Conservation (phyloP, 2,797 vertebrate genomes). For the Amphiprion clarkii region DNA sequence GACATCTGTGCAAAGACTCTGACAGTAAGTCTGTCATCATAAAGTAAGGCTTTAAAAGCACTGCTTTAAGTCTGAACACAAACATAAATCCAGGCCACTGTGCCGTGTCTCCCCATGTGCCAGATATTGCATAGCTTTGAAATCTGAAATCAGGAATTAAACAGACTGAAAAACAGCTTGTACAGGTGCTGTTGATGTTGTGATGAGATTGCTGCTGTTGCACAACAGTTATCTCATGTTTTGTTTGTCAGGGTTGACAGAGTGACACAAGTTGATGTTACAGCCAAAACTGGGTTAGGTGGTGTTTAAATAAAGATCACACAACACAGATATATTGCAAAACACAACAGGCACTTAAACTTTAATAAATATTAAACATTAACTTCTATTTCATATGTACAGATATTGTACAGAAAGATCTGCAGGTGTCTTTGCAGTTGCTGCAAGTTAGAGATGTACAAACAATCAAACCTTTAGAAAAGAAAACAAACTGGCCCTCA, state of each 20-base stretch:
- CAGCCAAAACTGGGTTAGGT: background rate
- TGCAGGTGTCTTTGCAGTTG: constrained; percentile 77
- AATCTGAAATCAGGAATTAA: background rate
- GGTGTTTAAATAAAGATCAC: constrained; percentile 44
- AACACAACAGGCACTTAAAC: constrained; percentile 88
- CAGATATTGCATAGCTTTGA: constrained; percentile 9
- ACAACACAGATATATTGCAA: constrained; percentile 82
- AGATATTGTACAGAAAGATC: constrained; percentile 88
- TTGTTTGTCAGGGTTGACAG: background rate
- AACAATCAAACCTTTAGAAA: constrained; percentile 78
- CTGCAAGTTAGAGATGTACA: constrained; percentile 80
- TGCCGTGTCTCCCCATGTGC: constrained; percentile 48
- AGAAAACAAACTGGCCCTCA: constrained; percentile 71
- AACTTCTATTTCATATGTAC: constrained; percentile 93
- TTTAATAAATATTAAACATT: constrained; percentile 99
- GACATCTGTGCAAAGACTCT: background rate
- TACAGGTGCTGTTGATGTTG: no score
- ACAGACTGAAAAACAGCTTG: background rate
- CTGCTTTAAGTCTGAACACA: background rate
- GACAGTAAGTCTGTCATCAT: background rate
- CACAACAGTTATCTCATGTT: background rate
- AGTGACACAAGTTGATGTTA: background rate
- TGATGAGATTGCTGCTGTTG: no score
- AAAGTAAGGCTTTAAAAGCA: no score
- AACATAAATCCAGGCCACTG: background rate